A percentile compares a stretch with the other conserved stretches of the same genome.
These are phyloP conservation scores for Rhodophaea formosa DNA, from an alignment of 2,888 invertebrate species.

Conservation along the genomic window DNA sequence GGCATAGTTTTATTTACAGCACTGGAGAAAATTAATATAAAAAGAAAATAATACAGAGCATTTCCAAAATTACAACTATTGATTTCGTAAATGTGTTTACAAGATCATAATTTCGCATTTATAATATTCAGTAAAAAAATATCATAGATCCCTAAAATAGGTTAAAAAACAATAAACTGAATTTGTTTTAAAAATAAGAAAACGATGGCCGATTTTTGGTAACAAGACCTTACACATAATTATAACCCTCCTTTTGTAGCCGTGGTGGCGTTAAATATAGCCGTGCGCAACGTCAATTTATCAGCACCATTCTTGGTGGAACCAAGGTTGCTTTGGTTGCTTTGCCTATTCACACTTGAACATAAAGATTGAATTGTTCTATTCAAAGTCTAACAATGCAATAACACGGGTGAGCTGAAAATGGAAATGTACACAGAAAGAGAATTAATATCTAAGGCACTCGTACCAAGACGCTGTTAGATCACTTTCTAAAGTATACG, in stretches of 20 bases:
- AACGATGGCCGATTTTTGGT: neutral
- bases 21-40: too few species aligned
- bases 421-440: conserved; percentile 45
- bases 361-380: conserved; percentile 20
- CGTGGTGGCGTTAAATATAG: conserved; percentile 6
- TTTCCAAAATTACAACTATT: too few species aligned
- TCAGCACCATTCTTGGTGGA: conserved; percentile 42
- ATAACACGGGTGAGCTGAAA: conserved; percentile 51
- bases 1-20: too few species aligned
- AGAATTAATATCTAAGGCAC: conserved; percentile 69
- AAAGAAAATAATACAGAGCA: too few species aligned
- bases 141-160: too few species aligned
- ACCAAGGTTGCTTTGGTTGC: conserved; percentile 38
- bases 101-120: too few species aligned
- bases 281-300: conserved; percentile 39
- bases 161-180: too few species aligned
- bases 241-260: conserved; percentile 16
- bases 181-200: too few species aligned
- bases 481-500: conserved; percentile 46
- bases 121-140: neutral
- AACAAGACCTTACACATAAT: conserved; percentile 7
- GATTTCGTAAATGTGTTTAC: too few species aligned
- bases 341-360: conserved; percentile 22
- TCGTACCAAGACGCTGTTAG: conserved; percentile 81
- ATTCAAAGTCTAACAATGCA: conserved; percentile 21